phyloP scores from a whole-genome alignment of 35 echinoderm and acorn worm species.

The Apostichopus japonicus region DNA sequence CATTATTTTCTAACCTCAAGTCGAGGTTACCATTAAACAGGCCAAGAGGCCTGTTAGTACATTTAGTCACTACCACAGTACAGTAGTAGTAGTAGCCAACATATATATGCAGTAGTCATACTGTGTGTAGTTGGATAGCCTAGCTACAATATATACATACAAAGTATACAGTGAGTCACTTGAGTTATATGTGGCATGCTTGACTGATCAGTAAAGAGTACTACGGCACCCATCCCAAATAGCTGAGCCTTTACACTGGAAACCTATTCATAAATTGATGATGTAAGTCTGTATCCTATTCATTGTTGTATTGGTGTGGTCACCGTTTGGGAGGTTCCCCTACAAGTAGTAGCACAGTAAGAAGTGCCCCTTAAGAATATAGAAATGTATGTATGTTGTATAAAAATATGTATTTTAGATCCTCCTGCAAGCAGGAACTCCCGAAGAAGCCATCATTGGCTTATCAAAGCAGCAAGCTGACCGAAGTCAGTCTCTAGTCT shows the following conservation, averaged over 20 bases:
- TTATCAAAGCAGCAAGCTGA: too few species aligned
- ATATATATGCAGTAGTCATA: neutral
- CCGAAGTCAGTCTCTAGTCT: too few species aligned
- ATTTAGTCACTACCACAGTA: neutral
- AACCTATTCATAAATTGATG: too few species aligned
- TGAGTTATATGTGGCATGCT: neutral
- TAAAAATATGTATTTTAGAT: too few species aligned
- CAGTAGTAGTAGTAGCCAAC: neutral
- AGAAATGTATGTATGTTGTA: too few species aligned
- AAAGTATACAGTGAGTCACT: neutral
- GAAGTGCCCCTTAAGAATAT: too few species aligned
- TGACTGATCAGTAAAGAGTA: neutral
- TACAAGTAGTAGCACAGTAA: too few species aligned
- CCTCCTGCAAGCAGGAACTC: too few species aligned
- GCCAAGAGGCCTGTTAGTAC: neutral
- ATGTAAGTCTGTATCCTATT: too few species aligned
- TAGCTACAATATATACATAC: neutral
- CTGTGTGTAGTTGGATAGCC: neutral
- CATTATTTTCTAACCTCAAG: neutral
- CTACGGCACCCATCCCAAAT: neutral
- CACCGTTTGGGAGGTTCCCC: too few species aligned
- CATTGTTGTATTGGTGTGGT: too few species aligned
- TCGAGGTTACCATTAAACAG: neutral
- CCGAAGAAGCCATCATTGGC: too few species aligned
- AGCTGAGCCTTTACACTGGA: neutral